phyloP scores from a whole-genome alignment of 2,888 invertebrate genomes.

The Selenia dentaria region DNA sequence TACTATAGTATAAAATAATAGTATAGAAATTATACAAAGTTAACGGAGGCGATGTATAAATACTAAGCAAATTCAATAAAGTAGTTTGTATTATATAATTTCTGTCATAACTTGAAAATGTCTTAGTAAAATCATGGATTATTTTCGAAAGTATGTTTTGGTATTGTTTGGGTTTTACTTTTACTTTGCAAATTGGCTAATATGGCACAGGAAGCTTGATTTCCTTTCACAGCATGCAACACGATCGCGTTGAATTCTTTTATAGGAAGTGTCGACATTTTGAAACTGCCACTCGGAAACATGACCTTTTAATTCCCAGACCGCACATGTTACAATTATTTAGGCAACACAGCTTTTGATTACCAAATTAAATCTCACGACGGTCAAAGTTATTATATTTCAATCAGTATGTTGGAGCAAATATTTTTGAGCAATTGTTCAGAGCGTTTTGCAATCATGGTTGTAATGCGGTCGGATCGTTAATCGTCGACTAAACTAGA shows the following conservation, averaged over 20 bases:
- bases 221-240: slow-evolving; percentile 9
- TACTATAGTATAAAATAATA: too few relatives aligned
- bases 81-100: too few relatives aligned
- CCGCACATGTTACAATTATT: slow-evolving; percentile 28
- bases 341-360: slow-evolving; percentile 22
- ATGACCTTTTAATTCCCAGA: slow-evolving; percentile 26
- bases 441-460: not conserved
- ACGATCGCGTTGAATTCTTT: slow-evolving; percentile 25
- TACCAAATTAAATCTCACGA: slow-evolving; percentile 19
- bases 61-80: too few relatives aligned
- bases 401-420: slow-evolving; percentile 12
- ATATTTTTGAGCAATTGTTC: slow-evolving; percentile 7
- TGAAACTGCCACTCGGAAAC: slow-evolving; percentile 23
- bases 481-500: too few relatives aligned
- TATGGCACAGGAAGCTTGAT: not conserved
- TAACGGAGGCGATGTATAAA: too few relatives aligned
- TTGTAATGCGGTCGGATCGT: not conserved
- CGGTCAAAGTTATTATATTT: slow-evolving; percentile 7
- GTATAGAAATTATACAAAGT: too few relatives aligned
- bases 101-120: too few relatives aligned
- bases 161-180: too few relatives aligned
- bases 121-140: too few relatives aligned
- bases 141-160: too few relatives aligned
- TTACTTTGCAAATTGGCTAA: too few relatives aligned
- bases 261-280: slow-evolving; percentile 31